phyloP scores from a whole-genome alignment of 2,888 invertebrate genomes.

The Himalopsyche kuldschensis region DNA sequence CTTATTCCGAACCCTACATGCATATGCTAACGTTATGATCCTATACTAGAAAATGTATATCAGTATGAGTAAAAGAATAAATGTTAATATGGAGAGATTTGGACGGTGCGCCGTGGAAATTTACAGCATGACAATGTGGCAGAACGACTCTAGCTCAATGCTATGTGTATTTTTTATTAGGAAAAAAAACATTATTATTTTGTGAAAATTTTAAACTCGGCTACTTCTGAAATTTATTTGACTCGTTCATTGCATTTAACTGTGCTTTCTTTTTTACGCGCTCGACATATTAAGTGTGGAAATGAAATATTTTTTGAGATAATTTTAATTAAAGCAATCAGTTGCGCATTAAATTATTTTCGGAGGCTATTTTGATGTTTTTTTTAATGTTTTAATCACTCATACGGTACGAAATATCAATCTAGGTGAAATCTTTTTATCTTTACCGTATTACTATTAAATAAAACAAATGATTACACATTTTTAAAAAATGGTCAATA shows the following conservation, averaged over 20 bases:
- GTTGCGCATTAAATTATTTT: too few relatives aligned
- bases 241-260: slow-evolving; percentile 30
- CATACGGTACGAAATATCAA: too few relatives aligned
- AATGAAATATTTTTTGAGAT: not conserved
- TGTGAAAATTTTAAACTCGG: not conserved
- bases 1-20: not conserved
- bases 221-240: slow-evolving; percentile 14
- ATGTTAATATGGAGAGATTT: not conserved
- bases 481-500: too few relatives aligned
- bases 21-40: not conserved
- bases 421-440: too few relatives aligned
- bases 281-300: not conserved
- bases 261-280: not conserved
- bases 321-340: not conserved
- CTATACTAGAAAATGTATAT: not conserved
- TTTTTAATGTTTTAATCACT: too few relatives aligned
- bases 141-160: not conserved
- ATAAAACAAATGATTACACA: too few relatives aligned
- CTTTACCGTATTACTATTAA: too few relatives aligned
- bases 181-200: not conserved
- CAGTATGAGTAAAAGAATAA: not conserved
- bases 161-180: not conserved
- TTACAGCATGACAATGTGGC: not conserved
- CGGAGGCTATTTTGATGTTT: too few relatives aligned
- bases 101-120: not conserved